These are phyloP conservation scores for Sebastes minor DNA, from an alignment of 2,797 vertebrate species.

Conservation along the genomic window DNA sequence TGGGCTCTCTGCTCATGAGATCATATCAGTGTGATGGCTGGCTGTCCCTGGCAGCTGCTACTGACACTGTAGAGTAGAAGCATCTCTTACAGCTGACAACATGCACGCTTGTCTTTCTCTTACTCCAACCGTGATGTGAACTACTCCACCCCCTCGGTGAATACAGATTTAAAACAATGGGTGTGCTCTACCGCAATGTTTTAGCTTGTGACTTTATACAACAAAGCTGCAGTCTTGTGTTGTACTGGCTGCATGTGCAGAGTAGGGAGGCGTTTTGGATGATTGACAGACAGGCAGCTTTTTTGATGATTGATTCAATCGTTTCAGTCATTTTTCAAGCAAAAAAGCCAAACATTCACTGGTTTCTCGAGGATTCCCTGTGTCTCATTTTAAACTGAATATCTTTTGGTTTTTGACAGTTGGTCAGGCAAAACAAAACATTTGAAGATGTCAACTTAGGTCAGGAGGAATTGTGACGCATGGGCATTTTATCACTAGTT, in stretches of 20 bases:
- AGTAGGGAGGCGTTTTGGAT: background rate
- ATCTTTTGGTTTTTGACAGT: background rate
- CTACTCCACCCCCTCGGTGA: background rate
- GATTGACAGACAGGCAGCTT: background rate
- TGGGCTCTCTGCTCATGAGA: slow-evolving; percentile 19
- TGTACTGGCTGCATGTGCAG: background rate
- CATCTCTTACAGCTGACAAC: slow-evolving; percentile 45
- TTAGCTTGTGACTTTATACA: background rate
- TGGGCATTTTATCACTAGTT: background rate
- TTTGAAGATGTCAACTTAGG: too few species aligned
- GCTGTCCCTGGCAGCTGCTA: slow-evolving; percentile 49
- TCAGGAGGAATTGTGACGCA: background rate
- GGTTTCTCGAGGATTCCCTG: background rate
- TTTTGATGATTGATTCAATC: background rate
- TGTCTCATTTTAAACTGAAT: background rate
- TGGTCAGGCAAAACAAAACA: background rate
- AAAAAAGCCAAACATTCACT: background rate
- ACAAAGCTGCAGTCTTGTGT: background rate
- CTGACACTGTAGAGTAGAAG: slow-evolving; percentile 43
- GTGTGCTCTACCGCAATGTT: background rate
- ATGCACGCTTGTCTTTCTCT: slow-evolving; percentile 10
- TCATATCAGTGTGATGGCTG: slow-evolving; percentile 36
- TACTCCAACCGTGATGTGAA: slow-evolving; percentile 9
- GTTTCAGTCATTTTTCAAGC: background rate
- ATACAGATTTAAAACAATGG: background rate